These are phyloP conservation scores for Cichlasoma orientale DNA, from an alignment of 2,797 vertebrate genomes.

Conservation along the genomic window DNA sequence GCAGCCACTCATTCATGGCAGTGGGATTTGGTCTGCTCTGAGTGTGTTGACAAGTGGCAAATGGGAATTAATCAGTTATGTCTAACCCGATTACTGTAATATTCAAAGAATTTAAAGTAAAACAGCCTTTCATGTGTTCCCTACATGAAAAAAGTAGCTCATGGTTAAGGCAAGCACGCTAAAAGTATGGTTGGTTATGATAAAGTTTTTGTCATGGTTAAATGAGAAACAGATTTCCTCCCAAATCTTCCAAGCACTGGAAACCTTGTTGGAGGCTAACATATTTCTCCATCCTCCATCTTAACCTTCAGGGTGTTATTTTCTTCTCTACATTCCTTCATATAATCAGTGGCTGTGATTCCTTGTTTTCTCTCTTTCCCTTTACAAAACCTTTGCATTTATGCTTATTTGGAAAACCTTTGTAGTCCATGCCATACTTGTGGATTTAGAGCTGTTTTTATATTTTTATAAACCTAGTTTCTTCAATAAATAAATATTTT, in stretches of 20 bases:
- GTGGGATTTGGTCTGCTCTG: neutral
- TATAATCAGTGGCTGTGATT: neutral
- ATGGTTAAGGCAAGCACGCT: neutral
- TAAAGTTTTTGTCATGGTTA: neutral
- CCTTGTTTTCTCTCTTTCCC: neutral
- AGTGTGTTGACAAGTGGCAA: neutral
- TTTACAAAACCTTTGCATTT: neutral
- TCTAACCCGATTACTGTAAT: conserved; percentile 8
- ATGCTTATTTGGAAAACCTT: neutral
- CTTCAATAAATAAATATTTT: neutral
- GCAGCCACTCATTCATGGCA: neutral
- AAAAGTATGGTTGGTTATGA: neutral
- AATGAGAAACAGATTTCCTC: neutral
- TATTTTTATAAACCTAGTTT: neutral
- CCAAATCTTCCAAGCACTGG: neutral
- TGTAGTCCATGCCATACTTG: neutral
- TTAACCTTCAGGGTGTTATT: neutral
- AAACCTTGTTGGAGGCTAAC: neutral
- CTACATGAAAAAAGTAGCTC: neutral
- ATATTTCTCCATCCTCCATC: neutral
- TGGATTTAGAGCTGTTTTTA: neutral
- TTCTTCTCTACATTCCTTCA: neutral
- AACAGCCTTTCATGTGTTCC: neutral
- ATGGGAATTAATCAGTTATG: conserved; percentile 19
- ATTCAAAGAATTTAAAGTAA: conserved; percentile 26